These are phyloP conservation scores for Nomia melanderi DNA, from an alignment of 1,140 invertebrate genomes.

Conservation along the genomic window DNA sequence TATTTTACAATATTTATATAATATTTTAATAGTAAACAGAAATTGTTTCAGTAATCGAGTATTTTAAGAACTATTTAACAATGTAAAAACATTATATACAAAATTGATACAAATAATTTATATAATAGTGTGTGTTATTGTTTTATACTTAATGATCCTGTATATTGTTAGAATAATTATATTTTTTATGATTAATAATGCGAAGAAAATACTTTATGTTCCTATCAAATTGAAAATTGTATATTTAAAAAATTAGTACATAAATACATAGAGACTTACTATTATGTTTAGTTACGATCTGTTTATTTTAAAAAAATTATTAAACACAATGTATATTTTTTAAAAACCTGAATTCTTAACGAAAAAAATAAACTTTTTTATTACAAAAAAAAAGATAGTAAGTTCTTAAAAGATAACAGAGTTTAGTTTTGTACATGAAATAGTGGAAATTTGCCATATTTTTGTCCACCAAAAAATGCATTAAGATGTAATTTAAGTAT, in stretches of 20 bases:
- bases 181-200: background rate
- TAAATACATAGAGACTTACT: too few relatives aligned
- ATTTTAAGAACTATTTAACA: background rate
- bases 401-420: background rate
- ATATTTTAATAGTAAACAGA: conserved; percentile 14
- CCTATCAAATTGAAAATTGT: background rate
- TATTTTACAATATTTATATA: conserved; percentile 26
- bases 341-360: background rate
- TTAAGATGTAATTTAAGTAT: background rate
- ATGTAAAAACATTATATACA: conserved; percentile 22
- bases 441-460: background rate
- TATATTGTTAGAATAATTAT: background rate
- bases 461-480: background rate
- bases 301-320: background rate
- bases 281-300: background rate
- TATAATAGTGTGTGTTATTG: background rate
- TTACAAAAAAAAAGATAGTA: background rate
- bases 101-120: conserved; percentile 18
- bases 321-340: background rate
- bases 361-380: background rate
- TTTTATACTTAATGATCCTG: background rate
- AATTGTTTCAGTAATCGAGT: background rate
- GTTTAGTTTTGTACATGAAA: background rate
- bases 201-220: background rate
- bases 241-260: too few relatives aligned